Percentiles rank a stretch among this genome's conserved stretches.
Conservation (phyloP, 2,888 invertebrate genomes). For the Zootermopsis nevadensis region DNA sequence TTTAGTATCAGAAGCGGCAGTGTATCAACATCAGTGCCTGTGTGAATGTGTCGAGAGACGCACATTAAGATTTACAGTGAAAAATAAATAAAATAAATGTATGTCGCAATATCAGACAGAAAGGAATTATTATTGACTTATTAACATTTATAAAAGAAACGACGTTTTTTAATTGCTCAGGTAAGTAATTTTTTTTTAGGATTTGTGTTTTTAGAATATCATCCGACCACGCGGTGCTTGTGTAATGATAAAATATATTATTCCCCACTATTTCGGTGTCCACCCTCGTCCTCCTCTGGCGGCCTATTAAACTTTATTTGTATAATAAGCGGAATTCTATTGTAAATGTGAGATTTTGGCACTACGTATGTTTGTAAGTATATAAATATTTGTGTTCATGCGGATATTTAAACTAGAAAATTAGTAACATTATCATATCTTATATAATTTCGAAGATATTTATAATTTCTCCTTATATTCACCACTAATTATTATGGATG, state of each 20-base stretch:
- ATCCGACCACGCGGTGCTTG: background rate
- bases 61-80: too few species aligned
- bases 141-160: too few species aligned
- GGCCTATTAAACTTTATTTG: background rate
- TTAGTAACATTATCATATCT: too few species aligned
- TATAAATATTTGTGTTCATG: too few species aligned
- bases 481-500: too few species aligned
- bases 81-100: too few species aligned
- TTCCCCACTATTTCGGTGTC: too few species aligned
- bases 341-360: background rate
- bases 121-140: too few species aligned
- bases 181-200: background rate
- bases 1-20: background rate
- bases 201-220: background rate
- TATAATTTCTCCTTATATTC: too few species aligned
- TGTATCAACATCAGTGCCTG: background rate
- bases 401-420: too few species aligned
- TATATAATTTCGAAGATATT: too few species aligned
- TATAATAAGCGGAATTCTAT: background rate
- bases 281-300: background rate
- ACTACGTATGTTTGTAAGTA: background rate
- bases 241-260: background rate
- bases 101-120: too few species aligned
- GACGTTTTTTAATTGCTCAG: background rate
- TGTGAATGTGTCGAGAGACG: background rate